Conservation (phyloP, 1,140 invertebrate genomes). For the Calliphora vicina region DNA sequence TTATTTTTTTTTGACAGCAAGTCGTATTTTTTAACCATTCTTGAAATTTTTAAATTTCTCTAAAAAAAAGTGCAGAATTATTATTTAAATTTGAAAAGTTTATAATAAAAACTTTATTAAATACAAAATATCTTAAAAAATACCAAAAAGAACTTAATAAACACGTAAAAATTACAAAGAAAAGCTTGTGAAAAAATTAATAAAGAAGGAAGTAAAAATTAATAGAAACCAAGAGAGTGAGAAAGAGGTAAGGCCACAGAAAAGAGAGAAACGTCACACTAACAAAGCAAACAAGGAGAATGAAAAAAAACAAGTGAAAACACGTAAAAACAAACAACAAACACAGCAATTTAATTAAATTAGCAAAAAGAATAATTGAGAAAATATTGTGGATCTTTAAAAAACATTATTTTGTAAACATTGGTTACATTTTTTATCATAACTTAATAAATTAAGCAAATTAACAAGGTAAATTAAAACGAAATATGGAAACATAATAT, state of each 20-base stretch:
- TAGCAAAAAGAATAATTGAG: background rate
- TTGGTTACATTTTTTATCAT: background rate
- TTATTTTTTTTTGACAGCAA: background rate
- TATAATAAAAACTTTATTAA: no score
- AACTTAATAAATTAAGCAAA: background rate
- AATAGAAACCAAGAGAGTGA: background rate
- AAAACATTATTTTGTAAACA: background rate
- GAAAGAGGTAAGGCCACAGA: background rate
- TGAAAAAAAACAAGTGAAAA: background rate
- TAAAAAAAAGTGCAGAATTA: background rate
- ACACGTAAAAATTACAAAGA: background rate
- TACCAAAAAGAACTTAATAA: no score
- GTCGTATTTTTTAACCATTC: background rate
- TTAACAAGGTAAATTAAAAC: background rate
- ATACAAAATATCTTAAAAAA: no score
- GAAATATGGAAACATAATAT: background rate
- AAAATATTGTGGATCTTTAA: background rate
- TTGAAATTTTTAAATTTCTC: background rate
- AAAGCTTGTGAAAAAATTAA: background rate
- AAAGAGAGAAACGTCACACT: background rate
- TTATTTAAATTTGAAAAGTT: background rate
- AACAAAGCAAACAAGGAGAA: background rate
- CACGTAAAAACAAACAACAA: slow-evolving; percentile 1
- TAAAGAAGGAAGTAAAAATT: background rate
- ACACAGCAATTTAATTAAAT: slow-evolving; percentile 10